Evolutionary conservation across 2,113 vertebrate genomes (phyloP).

Genomic region (Heterochromis multidens): DNA sequence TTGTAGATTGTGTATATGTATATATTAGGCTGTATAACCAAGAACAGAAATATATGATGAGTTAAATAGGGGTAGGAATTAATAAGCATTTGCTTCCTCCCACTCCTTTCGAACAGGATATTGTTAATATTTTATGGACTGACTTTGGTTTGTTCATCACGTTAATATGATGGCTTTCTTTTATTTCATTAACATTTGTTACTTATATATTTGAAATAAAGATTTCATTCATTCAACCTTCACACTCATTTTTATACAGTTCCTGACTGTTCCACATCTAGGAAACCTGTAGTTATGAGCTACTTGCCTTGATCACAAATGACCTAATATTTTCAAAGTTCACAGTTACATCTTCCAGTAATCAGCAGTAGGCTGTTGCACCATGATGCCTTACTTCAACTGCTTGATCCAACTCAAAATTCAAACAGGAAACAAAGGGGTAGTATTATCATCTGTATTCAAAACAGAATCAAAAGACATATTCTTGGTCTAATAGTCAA

Average conservation of each 20-base stretch:
- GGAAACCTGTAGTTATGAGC: background rate
- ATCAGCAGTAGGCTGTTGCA: background rate
- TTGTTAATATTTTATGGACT: background rate
- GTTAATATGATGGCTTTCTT: background rate
- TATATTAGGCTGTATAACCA: background rate
- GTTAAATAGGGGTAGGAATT: background rate
- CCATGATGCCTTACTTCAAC: background rate
- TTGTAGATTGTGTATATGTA: background rate
- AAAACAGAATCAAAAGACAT: background rate
- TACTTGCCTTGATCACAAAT: constrained; percentile 12
- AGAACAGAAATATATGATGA: background rate
- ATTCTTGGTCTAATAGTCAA: background rate
- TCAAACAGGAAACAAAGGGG: background rate
- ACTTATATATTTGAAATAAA: background rate
- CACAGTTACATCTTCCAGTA: background rate
- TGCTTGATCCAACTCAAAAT: background rate
- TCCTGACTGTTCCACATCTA: background rate
- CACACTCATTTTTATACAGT: background rate
- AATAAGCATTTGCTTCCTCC: background rate
- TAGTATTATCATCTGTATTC: background rate
- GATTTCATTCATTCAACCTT: background rate
- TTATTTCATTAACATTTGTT: background rate
- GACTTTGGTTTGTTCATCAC: background rate
- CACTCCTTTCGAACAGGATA: background rate
- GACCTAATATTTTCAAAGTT: background rate